Conservation (phyloP, 2,113 vertebrate genomes). For the Hirundichthys speculiger region DNA sequence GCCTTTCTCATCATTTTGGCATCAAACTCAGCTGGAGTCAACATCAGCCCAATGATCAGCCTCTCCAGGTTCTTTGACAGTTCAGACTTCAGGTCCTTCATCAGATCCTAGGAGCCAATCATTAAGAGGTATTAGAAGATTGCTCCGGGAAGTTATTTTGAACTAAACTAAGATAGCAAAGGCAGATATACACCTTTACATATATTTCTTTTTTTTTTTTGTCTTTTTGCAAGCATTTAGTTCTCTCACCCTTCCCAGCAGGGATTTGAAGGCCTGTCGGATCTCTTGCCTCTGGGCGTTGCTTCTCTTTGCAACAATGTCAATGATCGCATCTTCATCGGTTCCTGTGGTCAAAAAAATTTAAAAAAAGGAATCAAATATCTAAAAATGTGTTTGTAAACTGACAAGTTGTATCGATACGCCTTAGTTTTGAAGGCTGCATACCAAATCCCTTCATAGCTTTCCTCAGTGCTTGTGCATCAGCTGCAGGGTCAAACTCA, state of each 20-base stretch:
- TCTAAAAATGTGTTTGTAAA: neutral
- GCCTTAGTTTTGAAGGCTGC: slow-evolving; percentile 10
- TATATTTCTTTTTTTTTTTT: too few species aligned
- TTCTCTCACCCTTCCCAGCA: slow-evolving; percentile 89
- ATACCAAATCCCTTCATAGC: slow-evolving; percentile 97
- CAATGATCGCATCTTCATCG: slow-evolving; percentile 90
- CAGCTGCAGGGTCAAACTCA: slow-evolving; percentile 85
- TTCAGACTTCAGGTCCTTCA: slow-evolving; percentile 96
- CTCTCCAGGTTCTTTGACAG: slow-evolving; percentile 90
- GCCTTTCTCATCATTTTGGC: slow-evolving; percentile 97
- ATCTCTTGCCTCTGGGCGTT: slow-evolving; percentile 94
- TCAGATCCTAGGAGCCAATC: slow-evolving; percentile 84
- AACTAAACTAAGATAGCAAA: neutral
- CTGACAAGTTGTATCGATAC: neutral
- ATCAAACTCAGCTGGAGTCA: slow-evolving; percentile 91
- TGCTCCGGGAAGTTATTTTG: neutral
- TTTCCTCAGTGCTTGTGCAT: slow-evolving; percentile 92
- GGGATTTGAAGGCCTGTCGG: slow-evolving; percentile 90
- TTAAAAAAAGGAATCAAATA: neutral
- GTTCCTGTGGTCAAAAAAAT: slow-evolving; percentile 85
- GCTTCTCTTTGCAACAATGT: slow-evolving; percentile 88
- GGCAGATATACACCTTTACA: too few species aligned
- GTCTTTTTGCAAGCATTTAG: neutral
- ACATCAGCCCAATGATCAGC: slow-evolving; percentile 92
- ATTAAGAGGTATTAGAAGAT: neutral